A percentile compares a stretch with the other conserved stretches of the same genome.
Evolutionary conservation across 2,888 invertebrate genomes (phyloP).

Genomic region (Neoascia interrupta): DNA sequence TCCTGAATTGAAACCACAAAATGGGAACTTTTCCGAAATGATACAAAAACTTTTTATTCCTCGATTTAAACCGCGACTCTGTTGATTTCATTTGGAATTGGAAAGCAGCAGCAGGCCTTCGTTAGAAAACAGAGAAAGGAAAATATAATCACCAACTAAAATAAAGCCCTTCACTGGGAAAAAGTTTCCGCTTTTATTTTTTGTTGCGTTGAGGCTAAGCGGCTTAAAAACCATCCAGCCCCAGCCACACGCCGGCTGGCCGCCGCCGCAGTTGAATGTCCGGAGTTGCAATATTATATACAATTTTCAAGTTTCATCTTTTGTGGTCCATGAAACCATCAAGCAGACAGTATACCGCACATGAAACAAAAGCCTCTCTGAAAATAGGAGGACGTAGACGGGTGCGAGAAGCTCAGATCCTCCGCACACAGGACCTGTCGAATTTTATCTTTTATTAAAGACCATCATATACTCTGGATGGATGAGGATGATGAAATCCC

Average conservation of each 20-base stretch:
- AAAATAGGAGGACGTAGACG: background rate
- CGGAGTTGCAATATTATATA: constrained; percentile 50
- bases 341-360: constrained; percentile 32
- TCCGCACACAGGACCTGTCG: constrained; percentile 45
- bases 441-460: constrained; percentile 62
- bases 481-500: too few relatives aligned
- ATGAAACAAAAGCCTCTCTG: constrained; percentile 36
- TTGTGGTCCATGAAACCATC: constrained; percentile 48
- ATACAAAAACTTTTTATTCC: background rate
- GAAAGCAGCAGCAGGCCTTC: too few relatives aligned
- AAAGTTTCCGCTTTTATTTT: constrained; percentile 41
- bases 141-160: constrained; percentile 20
- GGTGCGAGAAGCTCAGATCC: background rate
- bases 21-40: too few relatives aligned
- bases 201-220: constrained; percentile 46
- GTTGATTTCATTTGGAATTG: constrained; percentile 13
- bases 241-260: background rate
- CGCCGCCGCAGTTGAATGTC: constrained; percentile 52
- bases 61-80: constrained; percentile 9
- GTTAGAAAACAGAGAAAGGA: constrained; percentile 1
- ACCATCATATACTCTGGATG: constrained; percentile 17
- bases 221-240: constrained; percentile 45
- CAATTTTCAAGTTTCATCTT: constrained; percentile 64
- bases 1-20: too few relatives aligned
- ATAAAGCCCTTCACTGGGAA: constrained; percentile 20